These are phyloP conservation scores for Mungos mungo DNA, from an alignment of 2,113 vertebrate genomes.

Conservation along the genomic window DNA sequence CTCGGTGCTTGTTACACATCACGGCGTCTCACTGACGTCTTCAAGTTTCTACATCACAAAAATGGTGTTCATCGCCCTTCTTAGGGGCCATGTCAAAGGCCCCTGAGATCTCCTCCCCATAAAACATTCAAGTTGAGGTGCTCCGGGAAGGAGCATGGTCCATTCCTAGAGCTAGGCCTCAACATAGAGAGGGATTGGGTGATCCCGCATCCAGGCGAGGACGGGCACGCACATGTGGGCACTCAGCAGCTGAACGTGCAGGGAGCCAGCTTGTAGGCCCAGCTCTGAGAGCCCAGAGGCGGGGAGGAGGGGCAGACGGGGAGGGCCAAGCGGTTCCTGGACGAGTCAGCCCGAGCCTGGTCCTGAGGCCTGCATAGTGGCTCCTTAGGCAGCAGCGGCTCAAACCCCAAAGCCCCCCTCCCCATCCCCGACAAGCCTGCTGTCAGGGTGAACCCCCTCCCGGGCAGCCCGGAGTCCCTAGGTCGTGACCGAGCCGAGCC, in stretches of 20 bases:
- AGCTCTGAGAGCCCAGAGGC: background rate
- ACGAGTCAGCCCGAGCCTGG: background rate
- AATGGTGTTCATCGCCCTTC: background rate
- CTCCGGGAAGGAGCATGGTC: background rate
- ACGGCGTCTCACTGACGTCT: background rate
- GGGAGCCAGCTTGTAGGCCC: background rate
- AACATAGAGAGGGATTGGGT: background rate
- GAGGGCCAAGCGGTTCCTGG: background rate
- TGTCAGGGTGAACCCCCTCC: background rate
- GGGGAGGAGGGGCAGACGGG: fast-evolving
- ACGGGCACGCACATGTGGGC: background rate
- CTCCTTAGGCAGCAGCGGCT: background rate
- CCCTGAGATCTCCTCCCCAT: background rate
- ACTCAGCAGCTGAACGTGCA: fast-evolving
- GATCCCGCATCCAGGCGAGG: background rate
- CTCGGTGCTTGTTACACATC: background rate
- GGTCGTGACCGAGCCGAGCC: background rate
- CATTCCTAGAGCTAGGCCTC: background rate
- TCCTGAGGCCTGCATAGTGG: fast-evolving
- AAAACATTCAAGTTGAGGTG: background rate
- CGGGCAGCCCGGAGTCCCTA: background rate
- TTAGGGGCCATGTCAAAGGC: background rate
- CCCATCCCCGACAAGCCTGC: background rate
- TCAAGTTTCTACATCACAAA: background rate
- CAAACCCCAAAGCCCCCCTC: too few relatives aligned